Evolutionary conservation across 1,140 invertebrate species (phyloP), one percentile per base, ranked within the genome.

Genomic region (Orussus abietinus): DNA sequence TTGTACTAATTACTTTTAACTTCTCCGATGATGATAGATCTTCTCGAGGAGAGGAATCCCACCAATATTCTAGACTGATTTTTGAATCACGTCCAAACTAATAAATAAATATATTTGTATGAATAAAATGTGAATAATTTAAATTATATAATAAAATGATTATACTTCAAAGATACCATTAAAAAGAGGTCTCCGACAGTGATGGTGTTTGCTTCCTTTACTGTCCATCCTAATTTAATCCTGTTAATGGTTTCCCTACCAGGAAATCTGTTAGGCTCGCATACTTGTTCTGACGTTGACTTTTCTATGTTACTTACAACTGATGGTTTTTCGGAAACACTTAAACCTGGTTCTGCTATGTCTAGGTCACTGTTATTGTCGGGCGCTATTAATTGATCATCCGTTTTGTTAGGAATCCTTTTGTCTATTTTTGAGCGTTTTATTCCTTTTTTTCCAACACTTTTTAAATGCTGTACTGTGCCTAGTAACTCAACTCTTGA

Each of bases 101-200:
- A 38, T 60, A 64, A 33, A 38, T n/a, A 43, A 47, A 12, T 15
- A 45, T 21, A 20, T 9, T 13, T 5, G n/a, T n/a, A n/a, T n/a
- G n/a, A n/a, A n/a, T n/a, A n/a, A n/a, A n/a, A n/a, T n/a, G n/a
- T n/a, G n/a, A n/a, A n/a, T n/a, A n/a, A n/a, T n/a, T n/a, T n/a
- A n/a, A n/a, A n/a, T n/a, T n/a, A n/a, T n/a, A n/a, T n/a, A n/a
- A n/a, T n/a, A n/a, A n/a, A n/a, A n/a, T n/a, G n/a, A n/a, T n/a
- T n/a, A n/a, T n/a, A n/a, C n/a, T n/a, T n/a, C n/a, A n/a, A n/a
- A n/a, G n/a, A n/a, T n/a, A n/a, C n/a, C n/a, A n/a, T n/a, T n/a
- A 94, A 74, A 74, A 91, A 93, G n/a, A 95, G 64, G 72, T 96
- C 89, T 0, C 90, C 92, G 29, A 95, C 78, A 19, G 88, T 91